Percentiles rank a stretch among this genome's conserved stretches.
phyloP scores from a whole-genome alignment of 2,888 invertebrate species.

The Exephanes ischioxanthus region DNA sequence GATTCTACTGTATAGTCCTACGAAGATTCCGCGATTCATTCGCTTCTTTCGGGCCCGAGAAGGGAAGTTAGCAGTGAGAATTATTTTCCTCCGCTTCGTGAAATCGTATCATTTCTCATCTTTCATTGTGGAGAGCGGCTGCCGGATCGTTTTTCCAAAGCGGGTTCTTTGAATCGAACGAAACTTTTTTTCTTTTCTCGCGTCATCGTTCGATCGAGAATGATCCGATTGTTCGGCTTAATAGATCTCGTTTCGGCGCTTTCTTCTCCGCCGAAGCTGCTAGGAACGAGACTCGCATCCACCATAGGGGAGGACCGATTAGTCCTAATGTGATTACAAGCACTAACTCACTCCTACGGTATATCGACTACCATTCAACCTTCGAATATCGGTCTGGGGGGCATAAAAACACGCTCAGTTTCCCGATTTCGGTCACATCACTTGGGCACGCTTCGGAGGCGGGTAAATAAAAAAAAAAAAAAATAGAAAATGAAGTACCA shows the following conservation, averaged over 20 bases:
- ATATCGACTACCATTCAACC: slow-evolving; percentile 30
- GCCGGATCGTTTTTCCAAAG: background rate
- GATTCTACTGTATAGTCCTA: background rate
- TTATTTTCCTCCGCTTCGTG: background rate
- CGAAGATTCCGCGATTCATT: slow-evolving; percentile 7
- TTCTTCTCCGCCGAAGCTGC: slow-evolving; percentile 72
- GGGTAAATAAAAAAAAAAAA: too few relatives aligned
- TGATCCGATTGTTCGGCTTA: slow-evolving; percentile 43
- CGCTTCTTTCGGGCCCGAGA: background rate
- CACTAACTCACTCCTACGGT: slow-evolving; percentile 77
- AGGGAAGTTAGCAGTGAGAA: background rate
- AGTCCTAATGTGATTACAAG: slow-evolving; percentile 81
- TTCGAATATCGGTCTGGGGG: slow-evolving; percentile 51
- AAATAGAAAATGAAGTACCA: too few relatives aligned
- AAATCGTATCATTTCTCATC: slow-evolving; percentile 7
- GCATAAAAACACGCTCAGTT: background rate
- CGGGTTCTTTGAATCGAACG: background rate
- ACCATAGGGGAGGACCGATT: slow-evolving; percentile 76
- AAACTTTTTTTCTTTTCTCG: slow-evolving; percentile 19
- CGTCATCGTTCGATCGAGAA: slow-evolving; percentile 34
- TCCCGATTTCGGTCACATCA: slow-evolving; percentile 34
- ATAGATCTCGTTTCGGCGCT: slow-evolving; percentile 67
- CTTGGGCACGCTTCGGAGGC: too few relatives aligned
- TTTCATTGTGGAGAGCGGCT: background rate
- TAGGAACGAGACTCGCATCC: slow-evolving; percentile 68